A percentile compares a stretch with the other conserved stretches of the same genome.
Evolutionary conservation across 2,888 invertebrate species (phyloP).

Genomic region (Meliscaeva auricollis): DNA sequence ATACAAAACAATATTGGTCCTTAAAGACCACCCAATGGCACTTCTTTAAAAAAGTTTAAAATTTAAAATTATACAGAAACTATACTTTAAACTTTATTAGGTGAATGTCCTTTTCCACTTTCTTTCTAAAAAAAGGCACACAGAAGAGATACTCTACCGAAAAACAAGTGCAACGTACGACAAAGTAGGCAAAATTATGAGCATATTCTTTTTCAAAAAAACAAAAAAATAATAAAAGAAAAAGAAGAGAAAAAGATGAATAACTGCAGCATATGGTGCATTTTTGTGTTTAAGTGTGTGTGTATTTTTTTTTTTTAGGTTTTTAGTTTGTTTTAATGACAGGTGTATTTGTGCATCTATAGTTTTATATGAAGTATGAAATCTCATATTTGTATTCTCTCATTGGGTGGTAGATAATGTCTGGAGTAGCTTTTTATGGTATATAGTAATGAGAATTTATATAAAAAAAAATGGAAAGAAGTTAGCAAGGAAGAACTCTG

Average conservation of each 20-base stretch:
- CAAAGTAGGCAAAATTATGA: slow-evolving; percentile 13
- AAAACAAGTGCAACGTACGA: slow-evolving; percentile 32
- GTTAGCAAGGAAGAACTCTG: slow-evolving; percentile 1
- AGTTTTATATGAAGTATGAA: neutral
- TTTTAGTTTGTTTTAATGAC: slow-evolving; percentile 8
- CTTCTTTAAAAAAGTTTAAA: neutral
- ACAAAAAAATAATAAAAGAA: neutral
- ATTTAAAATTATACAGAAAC: neutral
- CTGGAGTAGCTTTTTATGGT: neutral
- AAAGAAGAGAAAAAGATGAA: slow-evolving; percentile 6
- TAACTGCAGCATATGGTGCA: slow-evolving; percentile 29
- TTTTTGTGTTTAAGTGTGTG: neutral
- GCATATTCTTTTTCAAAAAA: neutral
- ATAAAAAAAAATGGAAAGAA: neutral
- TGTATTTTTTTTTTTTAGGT: neutral
- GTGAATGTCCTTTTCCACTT: slow-evolving; percentile 16
- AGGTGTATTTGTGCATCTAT: neutral
- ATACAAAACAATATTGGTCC: slow-evolving; percentile 1
- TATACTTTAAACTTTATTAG: neutral
- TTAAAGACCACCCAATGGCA: neutral
- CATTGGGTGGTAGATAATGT: slow-evolving; percentile 12
- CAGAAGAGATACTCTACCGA: neutral
- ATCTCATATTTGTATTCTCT: neutral
- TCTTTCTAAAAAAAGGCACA: neutral
- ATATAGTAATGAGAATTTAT: neutral